A percentile compares a stretch with the other conserved stretches of the same genome.
Evolutionary conservation across 2,113 vertebrate genomes (phyloP).

Genomic region (human (Homo sapiens)): DNA sequence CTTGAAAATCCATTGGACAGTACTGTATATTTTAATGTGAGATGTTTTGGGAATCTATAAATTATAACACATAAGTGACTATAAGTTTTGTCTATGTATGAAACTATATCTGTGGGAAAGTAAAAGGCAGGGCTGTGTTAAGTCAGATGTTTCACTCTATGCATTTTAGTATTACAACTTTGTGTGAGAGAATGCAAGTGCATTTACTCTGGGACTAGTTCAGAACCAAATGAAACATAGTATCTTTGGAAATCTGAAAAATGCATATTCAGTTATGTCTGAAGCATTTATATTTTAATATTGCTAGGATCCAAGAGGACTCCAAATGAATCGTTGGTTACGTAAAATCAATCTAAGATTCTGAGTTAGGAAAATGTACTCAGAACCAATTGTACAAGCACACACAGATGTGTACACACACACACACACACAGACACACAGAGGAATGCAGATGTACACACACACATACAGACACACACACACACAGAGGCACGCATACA

Average conservation of each 20-base stretch:
- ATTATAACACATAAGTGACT: neutral
- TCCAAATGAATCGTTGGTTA: neutral
- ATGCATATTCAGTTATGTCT: neutral
- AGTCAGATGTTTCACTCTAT: neutral
- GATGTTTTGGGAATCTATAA: neutral
- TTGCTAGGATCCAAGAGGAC: neutral
- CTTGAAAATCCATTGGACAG: neutral
- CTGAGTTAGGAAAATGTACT: neutral
- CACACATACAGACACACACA: neutral
- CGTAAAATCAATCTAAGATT: neutral
- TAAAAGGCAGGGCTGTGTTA: neutral
- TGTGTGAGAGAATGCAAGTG: neutral
- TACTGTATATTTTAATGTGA: neutral
- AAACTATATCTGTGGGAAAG: neutral
- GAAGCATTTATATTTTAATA: neutral
- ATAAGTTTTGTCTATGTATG: neutral
- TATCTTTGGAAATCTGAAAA: neutral
- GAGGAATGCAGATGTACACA: too few relatives aligned
- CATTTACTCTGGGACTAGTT: neutral
- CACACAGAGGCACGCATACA: neutral
- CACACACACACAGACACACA: neutral
- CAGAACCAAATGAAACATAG: neutral
- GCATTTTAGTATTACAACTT: neutral
- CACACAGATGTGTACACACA: neutral
- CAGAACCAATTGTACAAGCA: neutral